Evolutionary conservation across 1,140 invertebrate genomes (phyloP).

Genomic region (Pachyrhynchus sulphureomaculatus): DNA sequence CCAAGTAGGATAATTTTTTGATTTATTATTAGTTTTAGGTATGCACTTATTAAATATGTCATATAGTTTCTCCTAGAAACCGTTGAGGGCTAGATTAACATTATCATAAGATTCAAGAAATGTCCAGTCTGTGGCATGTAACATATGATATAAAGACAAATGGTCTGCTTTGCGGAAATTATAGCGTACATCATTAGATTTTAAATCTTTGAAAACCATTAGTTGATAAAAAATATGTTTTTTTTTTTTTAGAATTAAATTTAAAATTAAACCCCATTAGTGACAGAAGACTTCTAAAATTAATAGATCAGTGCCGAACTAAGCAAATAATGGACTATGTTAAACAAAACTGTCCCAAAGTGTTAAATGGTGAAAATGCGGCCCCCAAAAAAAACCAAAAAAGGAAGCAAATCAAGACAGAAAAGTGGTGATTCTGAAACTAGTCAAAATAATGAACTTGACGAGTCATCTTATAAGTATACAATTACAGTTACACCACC

Average conservation of each 20-base stretch:
- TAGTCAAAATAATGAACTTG: slow-evolving; percentile 39
- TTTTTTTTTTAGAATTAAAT: slow-evolving; percentile 34
- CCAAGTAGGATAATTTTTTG: too few species aligned
- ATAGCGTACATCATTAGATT: too few species aligned
- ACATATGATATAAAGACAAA: too few species aligned
- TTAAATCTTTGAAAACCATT: too few species aligned
- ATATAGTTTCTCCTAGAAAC: too few species aligned
- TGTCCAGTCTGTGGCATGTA: too few species aligned
- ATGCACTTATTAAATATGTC: too few species aligned
- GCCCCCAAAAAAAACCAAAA: slow-evolving; percentile 57
- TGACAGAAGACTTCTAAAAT: slow-evolving; percentile 70
- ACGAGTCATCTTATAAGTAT: slow-evolving; percentile 31
- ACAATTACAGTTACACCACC: slow-evolving; percentile 44
- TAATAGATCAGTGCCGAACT: slow-evolving; percentile 68
- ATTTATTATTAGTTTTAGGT: too few species aligned
- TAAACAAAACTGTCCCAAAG: slow-evolving; percentile 60
- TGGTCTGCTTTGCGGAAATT: too few species aligned
- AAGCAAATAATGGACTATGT: slow-evolving; percentile 73
- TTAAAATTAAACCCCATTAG: slow-evolving; percentile 71
- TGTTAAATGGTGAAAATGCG: slow-evolving; percentile 46
- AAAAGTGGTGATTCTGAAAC: slow-evolving; percentile 45
- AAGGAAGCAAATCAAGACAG: slow-evolving; percentile 47
- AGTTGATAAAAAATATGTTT: too few species aligned
- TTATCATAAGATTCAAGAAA: too few species aligned
- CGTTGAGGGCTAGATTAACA: too few species aligned